These are phyloP conservation scores for Spilarctia lutea DNA, from an alignment of 2,888 invertebrate species.

Conservation along the genomic window DNA sequence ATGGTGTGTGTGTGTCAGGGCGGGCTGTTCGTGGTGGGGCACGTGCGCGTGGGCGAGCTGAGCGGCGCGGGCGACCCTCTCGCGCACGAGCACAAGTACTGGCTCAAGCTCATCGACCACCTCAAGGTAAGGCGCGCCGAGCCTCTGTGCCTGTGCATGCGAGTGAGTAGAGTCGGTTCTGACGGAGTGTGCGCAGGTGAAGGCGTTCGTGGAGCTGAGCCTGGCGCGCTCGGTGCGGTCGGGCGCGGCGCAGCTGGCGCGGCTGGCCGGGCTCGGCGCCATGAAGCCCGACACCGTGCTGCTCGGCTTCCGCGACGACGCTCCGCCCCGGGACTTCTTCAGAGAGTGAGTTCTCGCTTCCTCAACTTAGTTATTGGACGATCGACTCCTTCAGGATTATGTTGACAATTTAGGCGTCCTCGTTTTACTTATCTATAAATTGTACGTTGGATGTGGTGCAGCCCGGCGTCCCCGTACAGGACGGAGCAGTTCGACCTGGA, in stretches of 20 bases:
- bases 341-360: conserved; percentile 83
- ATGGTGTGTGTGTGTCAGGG: conserved; percentile 60
- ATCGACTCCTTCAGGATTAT: too few species aligned
- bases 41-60: conserved; percentile 76
- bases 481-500: conserved; percentile 76
- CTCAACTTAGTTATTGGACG: too few species aligned
- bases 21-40: conserved; percentile 81
- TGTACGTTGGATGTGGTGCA: conserved; percentile 44
- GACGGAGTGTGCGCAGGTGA: conserved; percentile 83
- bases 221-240: conserved; percentile 94
- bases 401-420: too few species aligned
- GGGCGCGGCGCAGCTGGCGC: conserved; percentile 96
- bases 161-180: too few species aligned
- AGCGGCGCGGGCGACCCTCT: conserved; percentile 76
- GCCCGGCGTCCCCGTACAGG: conserved; percentile 87
- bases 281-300: conserved; percentile 99
- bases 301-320: conserved; percentile 96
- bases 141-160: too few species aligned
- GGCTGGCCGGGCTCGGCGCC: conserved; percentile 98
- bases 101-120: conserved; percentile 98
- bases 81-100: conserved; percentile 91
- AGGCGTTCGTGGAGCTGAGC: conserved; percentile 98
- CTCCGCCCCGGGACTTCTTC: conserved; percentile 92
- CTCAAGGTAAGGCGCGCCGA: conserved; percentile 88
- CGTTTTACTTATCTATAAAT: too few species aligned